phyloP scores from a whole-genome alignment of 2,113 vertebrate genomes.

The Irena cyanogastra region DNA sequence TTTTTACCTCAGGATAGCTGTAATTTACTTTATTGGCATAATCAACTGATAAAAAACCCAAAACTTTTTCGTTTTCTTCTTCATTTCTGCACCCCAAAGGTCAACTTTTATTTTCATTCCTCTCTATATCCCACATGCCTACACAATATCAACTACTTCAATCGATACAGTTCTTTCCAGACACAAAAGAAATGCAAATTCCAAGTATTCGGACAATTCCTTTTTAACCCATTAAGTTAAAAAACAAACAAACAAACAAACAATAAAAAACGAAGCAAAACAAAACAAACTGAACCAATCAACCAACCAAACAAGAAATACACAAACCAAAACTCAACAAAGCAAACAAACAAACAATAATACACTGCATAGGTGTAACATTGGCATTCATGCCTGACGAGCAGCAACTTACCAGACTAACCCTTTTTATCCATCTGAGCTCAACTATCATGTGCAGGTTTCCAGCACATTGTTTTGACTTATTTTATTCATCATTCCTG shows the following conservation, averaged over 20 bases:
- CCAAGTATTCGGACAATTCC: background rate
- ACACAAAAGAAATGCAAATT: background rate
- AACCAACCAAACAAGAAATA: background rate
- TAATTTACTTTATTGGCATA: background rate
- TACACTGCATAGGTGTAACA: background rate
- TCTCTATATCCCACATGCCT: background rate
- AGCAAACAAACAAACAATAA: background rate
- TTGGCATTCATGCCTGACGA: background rate
- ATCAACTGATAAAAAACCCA: background rate
- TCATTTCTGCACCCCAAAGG: background rate
- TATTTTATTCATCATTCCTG: background rate
- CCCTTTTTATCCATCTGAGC: background rate
- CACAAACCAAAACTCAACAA: background rate
- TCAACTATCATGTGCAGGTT: background rate
- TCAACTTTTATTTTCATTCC: background rate
- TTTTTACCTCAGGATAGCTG: background rate
- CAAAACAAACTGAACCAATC: background rate
- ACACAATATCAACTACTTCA: background rate
- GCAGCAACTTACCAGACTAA: background rate
- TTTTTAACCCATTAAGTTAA: background rate
- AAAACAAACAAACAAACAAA: background rate
- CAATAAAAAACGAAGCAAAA: background rate
- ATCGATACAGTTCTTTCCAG: background rate
- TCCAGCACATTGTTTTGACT: background rate
- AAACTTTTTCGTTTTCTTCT: background rate